Base-by-base conservation (phyloP, 2,113 vertebrate species). In the Scartelaos histophorus region DNA sequence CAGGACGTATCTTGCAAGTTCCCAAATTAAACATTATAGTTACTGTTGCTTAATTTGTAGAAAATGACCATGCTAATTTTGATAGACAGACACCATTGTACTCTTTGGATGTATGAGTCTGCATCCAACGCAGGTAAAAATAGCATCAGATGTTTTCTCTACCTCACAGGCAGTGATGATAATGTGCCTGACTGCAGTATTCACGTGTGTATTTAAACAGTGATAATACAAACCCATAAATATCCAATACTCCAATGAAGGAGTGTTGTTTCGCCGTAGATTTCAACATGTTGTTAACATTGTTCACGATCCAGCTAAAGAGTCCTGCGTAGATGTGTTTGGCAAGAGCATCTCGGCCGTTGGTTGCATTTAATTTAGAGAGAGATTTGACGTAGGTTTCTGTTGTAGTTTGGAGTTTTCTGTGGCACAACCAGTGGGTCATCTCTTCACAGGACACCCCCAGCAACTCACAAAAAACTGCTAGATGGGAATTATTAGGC, bases 191-290 rank as follows among this genome's bases (percentile, higher is more conserved):
- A 11, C n/a, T 56, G n/a, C 69, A 1, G 10, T 15, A 74, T 57
- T 22, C 66, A 49, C 11, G 0, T 61, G 11, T 29, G 29, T 29
- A 29, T 29, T 29, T 29, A 29, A 29, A 29, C 4, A n/a, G 53
- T 15, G 10, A 75, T 64, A 35, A 67, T 73, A 90, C 93, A 81
- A 76, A 98, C 98, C 98, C 98, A 0, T 99, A 99, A 80, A 99
- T 99, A 81, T 99, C 98, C 17, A 99, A 90, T 45, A 99, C 97
- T 0, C 98, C 98, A 56, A 99, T 98, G 79, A 99, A 99, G 7
- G 95, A 98, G 85, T 95, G 94, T 54, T 96, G 96, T 25, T 95
- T 97, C 22, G 89, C 85, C 45, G 94, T 69, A 34, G 96, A 94
- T 0, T 92, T 94, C 66, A 99, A 94, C 15, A 95, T 93, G 76